Base-by-base conservation (phyloP, 2,797 vertebrate genomes). In the Pseudomugil gertrudae region DNA sequence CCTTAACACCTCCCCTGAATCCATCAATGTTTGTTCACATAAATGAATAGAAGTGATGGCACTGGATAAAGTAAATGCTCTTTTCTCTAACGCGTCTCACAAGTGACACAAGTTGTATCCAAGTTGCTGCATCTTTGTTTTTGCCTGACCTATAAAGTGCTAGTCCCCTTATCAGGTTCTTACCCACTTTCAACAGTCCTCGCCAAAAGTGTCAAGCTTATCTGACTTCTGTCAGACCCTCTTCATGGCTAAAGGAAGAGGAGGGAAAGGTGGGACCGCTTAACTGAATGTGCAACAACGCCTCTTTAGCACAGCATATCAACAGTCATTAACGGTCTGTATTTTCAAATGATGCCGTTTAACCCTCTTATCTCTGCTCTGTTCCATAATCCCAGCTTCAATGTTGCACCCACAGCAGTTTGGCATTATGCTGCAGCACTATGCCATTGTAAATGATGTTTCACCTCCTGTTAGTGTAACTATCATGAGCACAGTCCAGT, bases 171-270 rank as follows among this genome's bases (percentile, higher is more conserved):
- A 87, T 86, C 81, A 48, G 21, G 57, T 63, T 69, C 69, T 72
- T 75, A 57, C 79, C 69, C 69, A 45, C 35, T 69, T n/a, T 82
- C 57, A 38, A 69, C 53, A 36, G 57, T 75, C 61, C 29, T 55
- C 74, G 64, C 66, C 72, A 76, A 78, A 88, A 74, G 77, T 57
- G 78, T 79, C 61, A 47, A 29, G 57, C 80, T 87, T 89, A 88
- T 90, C 87, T 79, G 63, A 23, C 58, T 36, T 24, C 15, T 77
- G 72, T 88, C 84, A 84, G 78, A 64, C 76, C 64, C 67, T 74
- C 36, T 38, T 59, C 43, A 69, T 33, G 63, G 50, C 63, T 40
- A n/a, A 58, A 69, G 48, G 58, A 63, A 80, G 26, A 69, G 66
- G 60, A 71, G 50, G 50, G 63, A 64, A 71, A 66, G 2, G 13